Base-by-base conservation (phyloP, 2,113 vertebrate species). In the Heterotilapia buettikoferi region DNA sequence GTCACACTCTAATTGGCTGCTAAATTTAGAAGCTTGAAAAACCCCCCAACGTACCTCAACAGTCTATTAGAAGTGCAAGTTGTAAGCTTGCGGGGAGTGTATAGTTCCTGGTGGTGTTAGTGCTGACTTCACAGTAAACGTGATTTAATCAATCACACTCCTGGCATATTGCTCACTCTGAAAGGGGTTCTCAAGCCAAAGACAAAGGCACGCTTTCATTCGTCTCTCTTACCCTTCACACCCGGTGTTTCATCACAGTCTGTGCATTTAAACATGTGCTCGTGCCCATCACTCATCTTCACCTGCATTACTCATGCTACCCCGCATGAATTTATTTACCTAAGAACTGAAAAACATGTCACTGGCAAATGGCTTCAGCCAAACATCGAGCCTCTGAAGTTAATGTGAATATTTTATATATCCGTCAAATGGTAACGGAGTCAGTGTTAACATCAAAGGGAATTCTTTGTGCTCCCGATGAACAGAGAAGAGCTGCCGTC, bases 81-180 rank as follows among this genome's bases (percentile, higher is more conserved):
- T 93, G 66, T 89, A 87, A 89, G 90, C 88, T 88, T 47, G 82
- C 66, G 57, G 90, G 52, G 90, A 88, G 43, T 87, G 56, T 90
- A 90, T 92, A 29, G 82, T 89, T 91, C 91, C 88, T 86, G 2
- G 40, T 40, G 73, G 88, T 87, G 66, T 94, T 88, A 86, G 86
- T 83, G 92, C 91, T 94, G 91, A 91, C 92, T 94, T 94, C 88
- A 93, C 92, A 92, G 93, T 91, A 87, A 84, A 83, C 10, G 54
- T 92, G 90, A 95, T 94, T 92, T 88, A 90, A 92, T 95, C 92
- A 86, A 90, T 95, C 90, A 94, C 16, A 38, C 79, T 90, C 82
- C 5, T 84, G 83, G 84, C 73, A 84, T 87, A 86, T 79, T 86
- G 89, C 84, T 92, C 85, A 73, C 85, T 90, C 84, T 88, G 18